Evolutionary conservation across 2,888 invertebrate genomes (phyloP), one percentile per base, ranked within the genome.

Genomic region (Criorhina ranunculi): DNA sequence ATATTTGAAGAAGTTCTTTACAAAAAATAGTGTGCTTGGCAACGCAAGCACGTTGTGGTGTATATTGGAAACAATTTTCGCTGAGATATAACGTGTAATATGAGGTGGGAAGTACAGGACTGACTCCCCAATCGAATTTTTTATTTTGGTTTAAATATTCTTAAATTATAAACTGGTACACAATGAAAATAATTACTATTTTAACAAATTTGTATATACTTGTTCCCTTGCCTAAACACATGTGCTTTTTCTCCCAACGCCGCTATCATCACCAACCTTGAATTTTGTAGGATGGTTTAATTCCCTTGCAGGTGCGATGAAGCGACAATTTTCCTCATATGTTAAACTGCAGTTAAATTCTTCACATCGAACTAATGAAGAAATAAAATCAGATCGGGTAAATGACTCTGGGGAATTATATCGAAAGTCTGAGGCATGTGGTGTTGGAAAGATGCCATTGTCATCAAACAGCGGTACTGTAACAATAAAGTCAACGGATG

Each of bases 291-390:
- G 94, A 93, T 94, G 94, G 94, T 94, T 94, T 93, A 94, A 94
- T 93, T 94, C 94, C 91, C 92, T 94, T 92, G 93, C 94, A 91
- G 94, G 94, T 92, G 93, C 94, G 90, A 93, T 94, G 92, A 96
- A 96, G 93, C 95, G 96, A 92, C 94, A 96, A 90, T 96, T 96
- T 92, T 95, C 96, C 90, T 95, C 96, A 88, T 96, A 96, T 93
- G 95, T 96, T 90, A 96, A 96, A 93, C 94, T 96, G 92, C 95
- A 96, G 93, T 94, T 95, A 89, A 93, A 88, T 86, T 86, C 90
- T 88, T 88, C 90, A 81, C 82, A 55, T 42, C 55, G 46, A 51
- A 19, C 35, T 2, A 40, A 55, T 77, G 76, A 77, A 62, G 70
- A 79, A 12, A 29, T 57, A 6, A 57, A 49, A 31, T 33, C 64